phyloP scores from a whole-genome alignment of 2,113 vertebrate genomes.

The Erythrocercus mccallii region DNA sequence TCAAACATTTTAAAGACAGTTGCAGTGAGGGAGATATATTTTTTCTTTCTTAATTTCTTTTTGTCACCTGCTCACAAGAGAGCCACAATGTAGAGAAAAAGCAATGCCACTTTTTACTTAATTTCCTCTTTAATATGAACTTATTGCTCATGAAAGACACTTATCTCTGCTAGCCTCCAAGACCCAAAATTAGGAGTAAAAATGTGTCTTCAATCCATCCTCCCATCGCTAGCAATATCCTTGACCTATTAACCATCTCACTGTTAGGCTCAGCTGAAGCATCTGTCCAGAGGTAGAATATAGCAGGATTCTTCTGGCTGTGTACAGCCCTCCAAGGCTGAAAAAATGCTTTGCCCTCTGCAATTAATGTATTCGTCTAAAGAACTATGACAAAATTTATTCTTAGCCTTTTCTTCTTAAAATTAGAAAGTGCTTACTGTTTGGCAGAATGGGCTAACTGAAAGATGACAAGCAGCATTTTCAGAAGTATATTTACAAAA shows the following conservation, averaged over 20 bases:
- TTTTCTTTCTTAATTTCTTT: not conserved
- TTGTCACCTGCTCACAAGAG: not conserved
- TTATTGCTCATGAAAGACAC: not conserved
- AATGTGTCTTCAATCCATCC: not conserved
- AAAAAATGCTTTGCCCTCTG: not conserved
- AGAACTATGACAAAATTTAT: not conserved
- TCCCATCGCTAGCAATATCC: conserved; percentile 15
- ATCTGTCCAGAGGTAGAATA: not conserved
- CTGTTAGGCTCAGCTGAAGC: not conserved
- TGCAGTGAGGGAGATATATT: not conserved
- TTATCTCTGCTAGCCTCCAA: not conserved
- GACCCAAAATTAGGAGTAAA: not conserved
- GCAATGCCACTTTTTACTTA: not conserved
- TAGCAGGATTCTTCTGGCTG: not conserved
- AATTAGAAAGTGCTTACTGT: not conserved
- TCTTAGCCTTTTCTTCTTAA: not conserved
- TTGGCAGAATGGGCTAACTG: not conserved
- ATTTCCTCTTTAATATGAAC: not conserved
- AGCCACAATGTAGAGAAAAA: not conserved
- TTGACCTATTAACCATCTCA: conserved; percentile 18
- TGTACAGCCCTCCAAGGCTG: not conserved
- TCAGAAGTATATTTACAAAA: not conserved
- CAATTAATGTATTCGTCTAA: not conserved
- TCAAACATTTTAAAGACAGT: not conserved
- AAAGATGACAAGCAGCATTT: not conserved